Evolutionary conservation across 2,797 vertebrate species (phyloP).

Genomic region (Neoniphon sammara): DNA sequence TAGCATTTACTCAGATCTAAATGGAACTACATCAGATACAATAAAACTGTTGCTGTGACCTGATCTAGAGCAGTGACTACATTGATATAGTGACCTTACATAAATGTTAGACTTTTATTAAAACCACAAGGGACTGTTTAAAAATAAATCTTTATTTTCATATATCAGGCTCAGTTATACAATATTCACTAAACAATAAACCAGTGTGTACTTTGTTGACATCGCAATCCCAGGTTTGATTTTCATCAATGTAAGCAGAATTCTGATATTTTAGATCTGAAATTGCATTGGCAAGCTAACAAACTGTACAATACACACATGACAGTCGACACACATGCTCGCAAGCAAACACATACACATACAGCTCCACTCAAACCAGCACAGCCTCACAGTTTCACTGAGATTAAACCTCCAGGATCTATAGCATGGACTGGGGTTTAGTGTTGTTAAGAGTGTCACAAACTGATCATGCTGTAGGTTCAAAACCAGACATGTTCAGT

Average conservation of each 20-base stretch:
- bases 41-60: neutral
- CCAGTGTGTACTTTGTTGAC: constrained; percentile 48
- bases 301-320: constrained; percentile 7
- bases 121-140: constrained; percentile 26
- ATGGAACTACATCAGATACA: neutral
- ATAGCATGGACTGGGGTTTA: neutral
- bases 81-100: too few relatives aligned
- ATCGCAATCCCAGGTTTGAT: constrained; percentile 33
- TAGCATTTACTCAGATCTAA: neutral
- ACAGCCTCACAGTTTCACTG: constrained; percentile 16
- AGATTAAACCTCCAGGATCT: constrained; percentile 4
- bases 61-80: too few relatives aligned
- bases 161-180: constrained; percentile 57
- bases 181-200: constrained; percentile 55
- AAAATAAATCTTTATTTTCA: constrained; percentile 76
- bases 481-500: constrained; percentile 16
- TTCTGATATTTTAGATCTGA: constrained; percentile 31
- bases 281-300: constrained; percentile 38
- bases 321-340: constrained; percentile 15
- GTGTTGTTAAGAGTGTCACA: neutral
- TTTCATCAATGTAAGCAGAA: constrained; percentile 30
- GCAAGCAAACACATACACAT: neutral
- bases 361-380: constrained; percentile 16
- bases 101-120: too few relatives aligned
- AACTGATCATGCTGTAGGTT: neutral